Conservation (phyloP, 2,888 invertebrate genomes). For the Drosophila meridionalis region DNA sequence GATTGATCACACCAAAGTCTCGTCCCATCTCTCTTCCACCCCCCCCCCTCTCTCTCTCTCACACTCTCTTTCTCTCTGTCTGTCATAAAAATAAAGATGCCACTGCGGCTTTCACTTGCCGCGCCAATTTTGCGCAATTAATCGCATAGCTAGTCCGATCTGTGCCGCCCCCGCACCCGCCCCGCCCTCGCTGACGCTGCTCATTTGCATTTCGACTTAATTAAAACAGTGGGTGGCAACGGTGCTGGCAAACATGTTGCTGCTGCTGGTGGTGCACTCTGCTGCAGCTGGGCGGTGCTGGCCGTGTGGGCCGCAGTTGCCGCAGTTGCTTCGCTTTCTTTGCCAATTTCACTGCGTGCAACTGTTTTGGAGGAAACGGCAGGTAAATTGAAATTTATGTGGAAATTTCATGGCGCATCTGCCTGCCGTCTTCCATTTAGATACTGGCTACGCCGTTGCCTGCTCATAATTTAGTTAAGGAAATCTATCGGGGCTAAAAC, state of each 20-base stretch:
- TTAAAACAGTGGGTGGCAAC: constrained; percentile 75
- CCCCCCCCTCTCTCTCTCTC: constrained; percentile 28
- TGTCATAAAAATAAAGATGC: constrained; percentile 71
- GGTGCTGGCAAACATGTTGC: constrained; percentile 17
- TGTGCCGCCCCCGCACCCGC: constrained; percentile 53
- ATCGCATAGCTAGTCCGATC: constrained; percentile 73
- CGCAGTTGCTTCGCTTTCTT: constrained; percentile 58
- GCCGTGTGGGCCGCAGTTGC: constrained; percentile 20
- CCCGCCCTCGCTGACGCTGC: constrained; percentile 38
- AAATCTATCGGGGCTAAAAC: constrained; percentile 62
- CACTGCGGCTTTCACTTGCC: constrained; percentile 74
- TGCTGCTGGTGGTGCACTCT: constrained; percentile 7
- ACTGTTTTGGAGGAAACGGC: constrained; percentile 13
- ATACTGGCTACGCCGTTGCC: constrained; percentile 47
- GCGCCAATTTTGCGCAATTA: constrained; percentile 75
- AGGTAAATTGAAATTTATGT: constrained; percentile 66
- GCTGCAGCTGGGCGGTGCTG: constrained; percentile 16
- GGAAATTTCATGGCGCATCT: constrained; percentile 74
- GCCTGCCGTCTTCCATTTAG: constrained; percentile 64
- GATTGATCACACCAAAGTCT: constrained; percentile 7
- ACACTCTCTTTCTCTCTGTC: constrained; percentile 26
- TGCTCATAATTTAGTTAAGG: constrained; percentile 58
- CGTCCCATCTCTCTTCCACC: neutral
- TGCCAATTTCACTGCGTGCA: constrained; percentile 60
- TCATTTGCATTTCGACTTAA: constrained; percentile 77